phyloP scores from a whole-genome alignment of 2,888 invertebrate species.

The Trilocha varians region DNA sequence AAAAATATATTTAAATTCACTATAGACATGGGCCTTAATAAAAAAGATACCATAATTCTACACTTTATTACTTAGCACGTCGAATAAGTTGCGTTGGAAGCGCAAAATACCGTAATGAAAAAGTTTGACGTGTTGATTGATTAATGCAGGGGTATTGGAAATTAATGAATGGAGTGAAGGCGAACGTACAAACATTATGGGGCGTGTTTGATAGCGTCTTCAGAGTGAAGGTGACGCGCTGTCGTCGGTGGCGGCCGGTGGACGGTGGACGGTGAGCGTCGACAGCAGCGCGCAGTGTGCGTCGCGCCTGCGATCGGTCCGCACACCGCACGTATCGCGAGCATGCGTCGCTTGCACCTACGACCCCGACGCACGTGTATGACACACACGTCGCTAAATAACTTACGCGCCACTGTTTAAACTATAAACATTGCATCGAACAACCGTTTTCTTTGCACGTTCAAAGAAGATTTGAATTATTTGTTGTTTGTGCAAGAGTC shows the following conservation, averaged over 20 bases:
- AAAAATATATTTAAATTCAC: no score
- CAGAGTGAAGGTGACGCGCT: conserved; percentile 37
- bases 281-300: conserved; percentile 48
- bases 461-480: conserved; percentile 21
- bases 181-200: conserved; percentile 29
- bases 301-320: conserved; percentile 55
- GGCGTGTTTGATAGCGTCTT: conserved; percentile 27
- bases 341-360: conserved; percentile 28
- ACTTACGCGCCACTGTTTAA: conserved; percentile 40
- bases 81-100: background rate
- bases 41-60: no score
- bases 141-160: conserved; percentile 21
- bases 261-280: conserved; percentile 19
- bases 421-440: conserved; percentile 26
- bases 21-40: no score
- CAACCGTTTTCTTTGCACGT: conserved; percentile 30
- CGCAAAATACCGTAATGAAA: background rate
- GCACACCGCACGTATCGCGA: conserved; percentile 38
- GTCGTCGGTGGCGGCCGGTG: conserved; percentile 23
- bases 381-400: conserved; percentile 7
- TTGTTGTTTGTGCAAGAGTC: conserved; percentile 12
- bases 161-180: conserved; percentile 29
- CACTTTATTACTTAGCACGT: no score
- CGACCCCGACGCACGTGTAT: conserved; percentile 16
- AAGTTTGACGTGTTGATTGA: conserved; percentile 16